Evolutionary conservation across 2,888 invertebrate genomes (phyloP), one percentile per base, ranked within the genome.

Genomic region (Amphimallon solstitiale): DNA sequence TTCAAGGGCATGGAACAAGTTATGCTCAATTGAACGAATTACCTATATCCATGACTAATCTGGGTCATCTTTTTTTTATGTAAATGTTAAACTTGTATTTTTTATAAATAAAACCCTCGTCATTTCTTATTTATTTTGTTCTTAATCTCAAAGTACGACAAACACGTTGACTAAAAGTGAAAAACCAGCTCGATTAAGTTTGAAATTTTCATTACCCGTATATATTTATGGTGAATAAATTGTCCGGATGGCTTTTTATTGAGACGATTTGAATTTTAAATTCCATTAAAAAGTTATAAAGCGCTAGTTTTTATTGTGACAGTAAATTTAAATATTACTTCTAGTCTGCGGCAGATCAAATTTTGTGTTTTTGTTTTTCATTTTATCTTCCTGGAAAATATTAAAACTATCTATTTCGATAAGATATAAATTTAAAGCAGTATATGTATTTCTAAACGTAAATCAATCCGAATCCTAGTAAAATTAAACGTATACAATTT

Each of bases 211-310:
- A 63, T 51, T 38, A 49, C 49, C 10, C 63, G 29, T 49, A 49
- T 51, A n/a, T n/a, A 40, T 63, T 63, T 51, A 63, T 40, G 51
- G 29, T 23, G 40, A 48, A 63, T 63, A 63, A 63, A 63, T 63
- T 51, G 40, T 49, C 15, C 14, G 14, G 63, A 38, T 40, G 29
- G 61, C 12, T 38, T 62, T 59, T 63, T 63, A 63, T 63, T 63
- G 63, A 15, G 40, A 38, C 15, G 29, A 63, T 63, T 63, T 63
- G 63, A 63, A 63, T 63, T 63, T 63, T 51, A 63, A 63, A 63
- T 63, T 51, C 63, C 51, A 63, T 63, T 63, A 63, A 51, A 63
- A 63, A 21, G 51, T 51, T 37, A 23, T 63, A 63, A 63, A 63
- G 38, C 51, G 51, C 15, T 63, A 43, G 49, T 49, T 63, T 63